Evolutionary conservation across 30 jellyfish, hydroid and myxozoan genomes (phyloP).

Genomic region (Calvadosia cruxmelitensis): DNA sequence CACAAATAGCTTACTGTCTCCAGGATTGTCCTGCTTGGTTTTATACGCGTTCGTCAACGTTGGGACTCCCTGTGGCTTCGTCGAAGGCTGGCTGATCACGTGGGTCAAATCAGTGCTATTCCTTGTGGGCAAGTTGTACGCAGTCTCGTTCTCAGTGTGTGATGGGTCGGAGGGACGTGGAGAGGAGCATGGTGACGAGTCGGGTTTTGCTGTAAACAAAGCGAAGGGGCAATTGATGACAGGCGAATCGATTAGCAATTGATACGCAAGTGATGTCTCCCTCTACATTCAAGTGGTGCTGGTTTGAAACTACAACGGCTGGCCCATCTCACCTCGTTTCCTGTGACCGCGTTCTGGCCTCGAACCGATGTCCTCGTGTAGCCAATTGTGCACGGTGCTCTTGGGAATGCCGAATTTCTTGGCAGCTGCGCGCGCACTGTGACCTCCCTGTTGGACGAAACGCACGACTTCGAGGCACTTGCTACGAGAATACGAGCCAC

Average conservation of each 20-base stretch:
- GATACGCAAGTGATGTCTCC: too few relatives aligned
- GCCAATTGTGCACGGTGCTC: constrained; percentile 77
- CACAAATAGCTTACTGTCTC: too few relatives aligned
- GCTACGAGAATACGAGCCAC: constrained; percentile 56
- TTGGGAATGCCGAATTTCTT: constrained; percentile 70
- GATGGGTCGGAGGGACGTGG: not conserved
- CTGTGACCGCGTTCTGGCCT: constrained; percentile 76
- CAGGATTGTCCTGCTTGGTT: too few relatives aligned
- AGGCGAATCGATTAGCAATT: not conserved
- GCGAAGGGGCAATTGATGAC: too few relatives aligned
- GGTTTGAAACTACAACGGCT: too few relatives aligned
- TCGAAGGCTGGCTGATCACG: constrained; percentile 35
- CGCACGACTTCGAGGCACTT: constrained; percentile 50
- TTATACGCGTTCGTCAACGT: too few relatives aligned
- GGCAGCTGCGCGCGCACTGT: constrained; percentile 81
- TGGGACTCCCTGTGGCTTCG: too few relatives aligned
- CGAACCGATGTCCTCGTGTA: constrained; percentile 65
- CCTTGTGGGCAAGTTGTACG: too few relatives aligned
- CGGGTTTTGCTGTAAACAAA: not conserved
- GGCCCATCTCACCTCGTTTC: constrained; percentile 46
- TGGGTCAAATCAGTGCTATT: too few relatives aligned
- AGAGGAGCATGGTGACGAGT: not conserved
- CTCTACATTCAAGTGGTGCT: not conserved
- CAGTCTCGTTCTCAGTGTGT: not conserved
- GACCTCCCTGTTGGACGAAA: constrained; percentile 52